These are phyloP conservation scores for Arizona elegans DNA, from an alignment of 2,113 vertebrate species.

Conservation along the genomic window DNA sequence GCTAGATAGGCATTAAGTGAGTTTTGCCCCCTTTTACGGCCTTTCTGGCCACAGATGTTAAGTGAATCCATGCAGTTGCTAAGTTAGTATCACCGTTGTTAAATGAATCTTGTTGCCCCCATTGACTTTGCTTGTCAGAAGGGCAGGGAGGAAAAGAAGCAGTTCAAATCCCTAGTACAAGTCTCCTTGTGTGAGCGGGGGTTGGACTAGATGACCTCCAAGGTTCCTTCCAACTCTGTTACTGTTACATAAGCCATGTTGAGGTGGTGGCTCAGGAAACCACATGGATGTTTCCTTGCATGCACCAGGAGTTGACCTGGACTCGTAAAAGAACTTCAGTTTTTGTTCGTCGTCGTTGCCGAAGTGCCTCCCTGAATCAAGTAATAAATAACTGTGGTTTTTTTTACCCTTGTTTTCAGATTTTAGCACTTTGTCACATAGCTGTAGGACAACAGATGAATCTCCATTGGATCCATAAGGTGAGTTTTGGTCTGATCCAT, in stretches of 20 bases:
- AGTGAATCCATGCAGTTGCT: too few species aligned
- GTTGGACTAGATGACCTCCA: too few species aligned
- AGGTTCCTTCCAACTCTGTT: too few species aligned
- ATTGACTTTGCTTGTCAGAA: too few species aligned
- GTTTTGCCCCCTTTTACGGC: too few species aligned
- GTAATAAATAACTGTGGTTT: neutral
- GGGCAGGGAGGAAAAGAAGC: too few species aligned
- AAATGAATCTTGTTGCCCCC: too few species aligned
- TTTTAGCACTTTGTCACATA: constrained; percentile 91
- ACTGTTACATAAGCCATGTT: neutral
- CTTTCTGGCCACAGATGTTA: too few species aligned
- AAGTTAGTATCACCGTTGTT: too few species aligned
- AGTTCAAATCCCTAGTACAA: too few species aligned
- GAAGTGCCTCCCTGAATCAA: neutral
- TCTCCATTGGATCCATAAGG: constrained; percentile 98
- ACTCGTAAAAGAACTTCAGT: neutral
- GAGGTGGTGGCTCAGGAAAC: neutral
- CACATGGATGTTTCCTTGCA: neutral
- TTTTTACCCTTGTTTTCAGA: constrained; percentile 61
- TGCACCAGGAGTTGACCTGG: neutral
- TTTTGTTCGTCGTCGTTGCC: neutral
- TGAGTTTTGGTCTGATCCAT: constrained; percentile 43
- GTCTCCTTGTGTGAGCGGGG: too few species aligned
- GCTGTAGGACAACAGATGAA: constrained; percentile 93
- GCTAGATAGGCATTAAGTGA: too few species aligned